Base-by-base conservation (phyloP, 2,797 vertebrate species). In the Gymnocypris eckloni region DNA sequence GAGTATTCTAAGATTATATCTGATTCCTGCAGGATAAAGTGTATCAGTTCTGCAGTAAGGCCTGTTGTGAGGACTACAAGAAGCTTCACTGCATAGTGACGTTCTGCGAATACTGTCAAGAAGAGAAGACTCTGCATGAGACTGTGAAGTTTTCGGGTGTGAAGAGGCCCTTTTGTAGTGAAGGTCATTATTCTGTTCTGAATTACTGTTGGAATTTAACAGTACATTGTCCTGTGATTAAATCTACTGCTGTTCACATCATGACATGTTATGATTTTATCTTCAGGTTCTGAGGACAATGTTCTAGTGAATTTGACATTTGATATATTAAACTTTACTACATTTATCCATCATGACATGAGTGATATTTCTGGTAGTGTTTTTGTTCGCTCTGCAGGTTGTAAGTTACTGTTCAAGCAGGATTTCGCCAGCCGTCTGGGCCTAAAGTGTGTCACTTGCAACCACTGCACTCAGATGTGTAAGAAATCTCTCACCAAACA, bases 41-140 rank as follows among this genome's bases (percentile, higher is more conserved):
- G 13, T 95, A 97, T 95, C 98, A 99, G 93, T 99, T 99, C 95
- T 99, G 98, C 93, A 98, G 97, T 92, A 97, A 96, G 93, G 93
- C 95, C 13, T 99, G 98, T 92, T 98, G 98, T 89, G 98, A 98
- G 91, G 98, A 99, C 92, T 99, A 98, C 93, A 99, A 99, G 95
- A 99, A 99, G 91, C 96, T 99, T 50, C 98, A 99, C 90, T 99
- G 98, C 92, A 98, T 99, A 81, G 98, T 99, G 90, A 99, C 97
- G 0, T 97, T 97, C 93, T 99, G 98, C 81, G 98, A 99, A 94
- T 97, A 97, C 93, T 99, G 98, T 92, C 98, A 99, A 91, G 98
- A 99, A 90, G 98, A 99, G 93, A 99, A 98, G 94, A 99, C 97
- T 0, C 95, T 99, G 54, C 97, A 99, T 11, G 98, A 99, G 93